Conservation (phyloP, 1,140 invertebrate species). For the Vanessa tameamea region DNA sequence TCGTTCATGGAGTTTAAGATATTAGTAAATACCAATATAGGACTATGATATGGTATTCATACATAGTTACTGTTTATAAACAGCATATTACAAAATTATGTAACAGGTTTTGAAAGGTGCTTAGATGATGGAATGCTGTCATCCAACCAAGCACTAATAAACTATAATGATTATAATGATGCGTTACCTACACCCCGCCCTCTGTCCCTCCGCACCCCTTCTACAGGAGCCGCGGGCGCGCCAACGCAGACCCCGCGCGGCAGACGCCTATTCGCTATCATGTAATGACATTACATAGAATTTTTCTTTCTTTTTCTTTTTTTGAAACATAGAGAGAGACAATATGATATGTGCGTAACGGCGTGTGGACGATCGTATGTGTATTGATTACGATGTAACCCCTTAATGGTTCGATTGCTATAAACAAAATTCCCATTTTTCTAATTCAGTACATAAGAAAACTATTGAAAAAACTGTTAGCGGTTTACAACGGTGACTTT, state of each 20-base stretch:
- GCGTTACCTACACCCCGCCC: conserved; percentile 54
- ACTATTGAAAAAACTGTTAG: background rate
- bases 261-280: conserved; percentile 64
- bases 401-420: conserved; percentile 51
- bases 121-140: conserved; percentile 19
- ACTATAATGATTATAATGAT: conserved; percentile 59
- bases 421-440: conserved; percentile 5
- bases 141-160: conserved; percentile 29
- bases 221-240: conserved; percentile 58
- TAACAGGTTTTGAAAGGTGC: conserved; percentile 23
- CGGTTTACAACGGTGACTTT: too few relatives aligned
- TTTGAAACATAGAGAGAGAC: conserved; percentile 70
- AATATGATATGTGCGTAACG: conserved; percentile 78
- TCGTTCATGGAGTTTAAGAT: conserved; percentile 10
- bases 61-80: background rate
- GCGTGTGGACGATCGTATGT: conserved; percentile 75
- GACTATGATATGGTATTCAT: background rate
- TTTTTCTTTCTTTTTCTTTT: conserved; percentile 73
- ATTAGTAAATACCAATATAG: conserved; percentile 5
- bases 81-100: background rate
- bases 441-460: background rate
- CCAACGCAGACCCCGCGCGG: conserved; percentile 48
- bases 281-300: conserved; percentile 75
- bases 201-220: conserved; percentile 52
- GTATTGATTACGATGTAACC: conserved; percentile 70